phyloP scores from a whole-genome alignment of 2,888 invertebrate genomes.

The Lithosia quadra region DNA sequence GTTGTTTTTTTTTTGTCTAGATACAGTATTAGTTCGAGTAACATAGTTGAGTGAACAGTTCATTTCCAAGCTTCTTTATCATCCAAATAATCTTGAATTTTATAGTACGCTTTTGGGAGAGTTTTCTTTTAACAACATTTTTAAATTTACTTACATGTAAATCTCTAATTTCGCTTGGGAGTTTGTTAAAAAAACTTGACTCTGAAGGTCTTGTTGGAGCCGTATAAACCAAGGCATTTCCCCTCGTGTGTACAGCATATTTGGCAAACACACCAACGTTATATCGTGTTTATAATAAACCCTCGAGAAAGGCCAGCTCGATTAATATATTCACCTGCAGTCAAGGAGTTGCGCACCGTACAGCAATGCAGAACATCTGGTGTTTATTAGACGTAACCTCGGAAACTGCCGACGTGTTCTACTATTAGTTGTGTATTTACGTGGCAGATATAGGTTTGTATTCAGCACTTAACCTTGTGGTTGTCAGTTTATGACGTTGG shows the following conservation, averaged over 20 bases:
- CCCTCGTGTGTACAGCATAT: not conserved
- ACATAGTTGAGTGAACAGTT: too few relatives aligned
- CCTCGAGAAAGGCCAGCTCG: not conserved
- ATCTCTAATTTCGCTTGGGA: too few relatives aligned
- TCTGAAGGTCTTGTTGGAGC: too few relatives aligned
- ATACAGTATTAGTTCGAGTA: too few relatives aligned
- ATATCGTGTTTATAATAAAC: not conserved
- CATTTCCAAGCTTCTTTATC: too few relatives aligned
- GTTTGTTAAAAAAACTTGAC: too few relatives aligned
- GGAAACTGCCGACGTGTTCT: not conserved
- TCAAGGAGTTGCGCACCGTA: slow-evolving; percentile 14
- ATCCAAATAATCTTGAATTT: too few relatives aligned
- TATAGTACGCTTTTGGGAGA: too few relatives aligned
- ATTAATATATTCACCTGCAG: slow-evolving; percentile 15
- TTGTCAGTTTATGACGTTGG: not conserved
- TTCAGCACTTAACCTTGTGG: not conserved
- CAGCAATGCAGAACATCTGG: slow-evolving; percentile 23
- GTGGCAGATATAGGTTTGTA: not conserved
- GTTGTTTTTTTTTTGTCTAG: too few relatives aligned
- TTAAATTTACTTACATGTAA: too few relatives aligned
- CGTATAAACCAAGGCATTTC: not conserved
- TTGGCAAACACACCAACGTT: not conserved
- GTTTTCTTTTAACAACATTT: too few relatives aligned
- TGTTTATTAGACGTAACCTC: slow-evolving; percentile 6
- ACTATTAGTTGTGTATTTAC: not conserved